phyloP scores from a whole-genome alignment of 2,797 vertebrate species.

The Tolypeutes matacus region DNA sequence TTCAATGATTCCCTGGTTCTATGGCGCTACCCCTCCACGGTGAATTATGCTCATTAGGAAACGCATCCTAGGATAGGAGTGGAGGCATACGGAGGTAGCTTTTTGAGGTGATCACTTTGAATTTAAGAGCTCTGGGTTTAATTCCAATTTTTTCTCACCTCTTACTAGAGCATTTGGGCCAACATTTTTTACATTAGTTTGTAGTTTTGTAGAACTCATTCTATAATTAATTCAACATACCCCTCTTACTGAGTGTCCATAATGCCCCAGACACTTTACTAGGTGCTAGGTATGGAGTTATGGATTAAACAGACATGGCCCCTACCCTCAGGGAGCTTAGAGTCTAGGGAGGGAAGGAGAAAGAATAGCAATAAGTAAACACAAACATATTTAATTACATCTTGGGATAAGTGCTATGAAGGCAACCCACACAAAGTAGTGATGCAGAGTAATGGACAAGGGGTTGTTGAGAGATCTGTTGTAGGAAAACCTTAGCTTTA shows the following conservation, averaged over 20 bases:
- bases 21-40: fast-evolving
- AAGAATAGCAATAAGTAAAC: background rate
- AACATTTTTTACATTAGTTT: background rate
- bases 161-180: background rate
- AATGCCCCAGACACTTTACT: background rate
- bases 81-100: background rate
- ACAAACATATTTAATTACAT: background rate
- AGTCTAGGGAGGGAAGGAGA: background rate
- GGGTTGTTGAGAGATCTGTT: background rate
- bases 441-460: background rate
- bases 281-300: background rate
- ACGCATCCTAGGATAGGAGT: background rate
- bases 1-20: background rate
- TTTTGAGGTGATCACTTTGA: background rate
- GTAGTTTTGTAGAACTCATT: background rate
- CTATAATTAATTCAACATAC: background rate
- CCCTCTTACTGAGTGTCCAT: background rate
- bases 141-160: background rate
- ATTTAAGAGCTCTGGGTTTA: background rate
- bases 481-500: background rate
- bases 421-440: background rate
- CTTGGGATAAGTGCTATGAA: background rate
- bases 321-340: background rate
- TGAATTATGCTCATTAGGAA: background rate
- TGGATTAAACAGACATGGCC: background rate